A percentile compares a stretch with the other conserved stretches of the same genome.
phyloP scores from a whole-genome alignment of 2,797 vertebrate species.

The Hoplostethus mediterraneus region DNA sequence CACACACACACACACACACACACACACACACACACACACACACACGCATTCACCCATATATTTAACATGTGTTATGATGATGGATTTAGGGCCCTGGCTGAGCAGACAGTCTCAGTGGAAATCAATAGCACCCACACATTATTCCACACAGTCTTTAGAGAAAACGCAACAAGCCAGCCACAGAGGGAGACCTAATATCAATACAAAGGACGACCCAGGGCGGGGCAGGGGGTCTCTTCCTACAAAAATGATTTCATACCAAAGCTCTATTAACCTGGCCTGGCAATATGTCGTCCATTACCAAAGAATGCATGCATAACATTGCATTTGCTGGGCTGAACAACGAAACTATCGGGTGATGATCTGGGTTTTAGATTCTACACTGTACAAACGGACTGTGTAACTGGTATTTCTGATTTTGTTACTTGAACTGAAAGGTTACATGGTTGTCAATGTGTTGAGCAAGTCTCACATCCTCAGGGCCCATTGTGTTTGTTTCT shows the following conservation, averaged over 20 bases:
- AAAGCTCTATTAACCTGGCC: conserved; percentile 20
- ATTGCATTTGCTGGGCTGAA: too few relatives aligned
- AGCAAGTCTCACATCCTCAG: not conserved
- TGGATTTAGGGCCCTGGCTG: conserved; percentile 55
- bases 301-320: too few relatives aligned
- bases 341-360: not conserved
- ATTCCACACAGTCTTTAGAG: conserved; percentile 65
- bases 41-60: not conserved
- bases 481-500: too few relatives aligned
- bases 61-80: conserved; percentile 53
- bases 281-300: not conserved
- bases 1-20: conserved; percentile 1
- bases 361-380: not conserved
- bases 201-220: not conserved
- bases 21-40: not conserved
- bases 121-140: conserved; percentile 74
- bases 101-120: conserved; percentile 65
- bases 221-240: not conserved
- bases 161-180: conserved; percentile 39
- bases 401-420: not conserved
- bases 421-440: not conserved
- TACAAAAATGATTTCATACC: conserved; percentile 4
- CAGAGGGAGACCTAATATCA: conserved; percentile 14
- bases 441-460: not conserved
- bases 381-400: not conserved